Base-by-base conservation (phyloP, 2,797 vertebrate genomes). In the Paramormyrops hopkinsi region DNA sequence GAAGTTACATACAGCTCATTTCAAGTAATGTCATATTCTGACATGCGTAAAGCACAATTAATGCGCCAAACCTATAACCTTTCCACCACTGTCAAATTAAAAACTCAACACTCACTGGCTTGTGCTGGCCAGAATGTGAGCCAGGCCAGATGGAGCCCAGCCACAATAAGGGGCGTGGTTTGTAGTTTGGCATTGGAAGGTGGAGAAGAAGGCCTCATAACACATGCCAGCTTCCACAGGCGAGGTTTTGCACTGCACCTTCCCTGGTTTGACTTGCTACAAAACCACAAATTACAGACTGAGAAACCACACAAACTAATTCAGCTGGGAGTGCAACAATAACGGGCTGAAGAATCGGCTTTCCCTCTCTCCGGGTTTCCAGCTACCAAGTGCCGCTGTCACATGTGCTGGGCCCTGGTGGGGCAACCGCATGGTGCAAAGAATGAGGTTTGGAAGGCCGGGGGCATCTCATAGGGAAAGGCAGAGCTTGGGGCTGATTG, bases 211-310 rank as follows among this genome's bases (percentile, higher is more conserved):
- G 89, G 85, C 88, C 11, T 90, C 79, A 89, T 41, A 91, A 88
- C 83, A 84, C 92, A 82, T 29, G 88, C 89, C 83, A 46, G 56
- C 14, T 92, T 91, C 90, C 90, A 89, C 88, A 89, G 90, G 90
- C 4, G 90, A 88, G 48, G 41, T 2, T 89, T 73, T 73, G 92
- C 91, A 92, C 90, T 89, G 50, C 69, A 88, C 89, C 89, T 92
- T 92, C 92, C 92, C 93, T 94, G 92, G 91, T 91, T 93, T 89
- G 93, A 94, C 92, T 92, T 88, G 89, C 89, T 89, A 82, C 44
- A 90, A 50, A 76, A 91, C 91, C 92, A 91, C 91, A 94, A 94
- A 95, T 94, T 91, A 93, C 65, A 82, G 94, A 91, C 91, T 93
- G 82, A 87, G 88, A 92, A 91, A 92, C 92, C 93, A 88, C 92